A percentile compares a stretch with the other conserved stretches of the same genome.
Conservation (phyloP, 2,797 vertebrate species). For the Pelobates cultripes region DNA sequence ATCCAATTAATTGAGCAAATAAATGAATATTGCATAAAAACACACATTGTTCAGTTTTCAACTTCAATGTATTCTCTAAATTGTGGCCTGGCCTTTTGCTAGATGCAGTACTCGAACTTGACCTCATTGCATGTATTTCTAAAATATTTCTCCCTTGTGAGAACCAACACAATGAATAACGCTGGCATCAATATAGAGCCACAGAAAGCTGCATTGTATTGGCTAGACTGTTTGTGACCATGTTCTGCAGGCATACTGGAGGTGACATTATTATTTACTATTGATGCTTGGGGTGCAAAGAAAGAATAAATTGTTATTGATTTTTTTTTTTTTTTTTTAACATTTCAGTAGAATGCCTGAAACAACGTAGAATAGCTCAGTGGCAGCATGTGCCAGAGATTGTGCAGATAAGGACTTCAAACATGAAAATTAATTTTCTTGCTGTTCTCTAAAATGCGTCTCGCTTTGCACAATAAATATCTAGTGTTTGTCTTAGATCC, state of each 20-base stretch:
- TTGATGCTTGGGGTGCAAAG: slow-evolving; percentile 80
- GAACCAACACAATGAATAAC: slow-evolving; percentile 57
- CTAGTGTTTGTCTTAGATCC: no score
- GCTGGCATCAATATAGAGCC: slow-evolving; percentile 63
- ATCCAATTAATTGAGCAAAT: neutral
- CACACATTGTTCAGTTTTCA: no score
- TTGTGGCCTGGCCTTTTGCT: neutral
- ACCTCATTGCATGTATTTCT: slow-evolving; percentile 59
- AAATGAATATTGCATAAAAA: neutral
- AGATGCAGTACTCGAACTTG: slow-evolving; percentile 34
- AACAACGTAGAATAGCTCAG: slow-evolving; percentile 64
- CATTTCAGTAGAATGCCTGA: slow-evolving; percentile 71
- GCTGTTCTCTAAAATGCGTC: slow-evolving; percentile 51
- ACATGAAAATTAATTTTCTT: slow-evolving; percentile 68
- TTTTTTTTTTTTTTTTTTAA: slow-evolving; percentile 76
- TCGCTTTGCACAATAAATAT: neutral
- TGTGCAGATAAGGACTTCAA: slow-evolving; percentile 58
- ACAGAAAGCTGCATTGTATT: slow-evolving; percentile 57
- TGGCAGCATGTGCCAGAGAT: slow-evolving; percentile 61
- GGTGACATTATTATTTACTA: slow-evolving; percentile 87
- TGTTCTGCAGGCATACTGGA: slow-evolving; percentile 72
- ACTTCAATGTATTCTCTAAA: neutral
- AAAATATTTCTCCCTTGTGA: slow-evolving; percentile 57
- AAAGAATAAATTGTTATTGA: slow-evolving; percentile 90
- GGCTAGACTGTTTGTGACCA: slow-evolving; percentile 66